Base-by-base conservation (phyloP, 2,888 invertebrate species). In the Ectemnius continuus region DNA sequence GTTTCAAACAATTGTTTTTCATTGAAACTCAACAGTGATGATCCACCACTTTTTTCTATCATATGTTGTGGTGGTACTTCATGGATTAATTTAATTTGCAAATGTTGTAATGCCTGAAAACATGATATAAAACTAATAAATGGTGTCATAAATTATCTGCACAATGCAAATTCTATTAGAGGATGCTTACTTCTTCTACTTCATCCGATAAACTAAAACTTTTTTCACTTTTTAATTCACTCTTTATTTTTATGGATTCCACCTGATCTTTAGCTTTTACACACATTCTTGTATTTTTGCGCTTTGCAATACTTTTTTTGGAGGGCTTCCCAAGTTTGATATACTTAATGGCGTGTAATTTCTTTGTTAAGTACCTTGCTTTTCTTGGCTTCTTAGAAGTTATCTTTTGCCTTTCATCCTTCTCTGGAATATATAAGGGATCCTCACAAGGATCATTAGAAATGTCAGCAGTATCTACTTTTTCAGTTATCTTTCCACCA, bases 31-130 rank as follows among this genome's bases (percentile, higher is more conserved):
- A 83, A 81, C 28, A 73, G 23, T 20, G 79, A 80, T 11, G 84
- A 71, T 13, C 87, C 85, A 13, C 86, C 82, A 16, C 67, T 65
- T 20, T 5, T 59, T 70, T 86, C 87, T 46, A 89, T 67, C 64
- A 71, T 70, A 74, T 90, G 90, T 76, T 90, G 90, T 0, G 75
- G 79, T 4, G 83, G 85, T 23, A 87, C 83, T 16, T 83, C 6
- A 61, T 89, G 86, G 4, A 57, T 75, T 45, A 88, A 26, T 46
- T 72, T 36, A 61, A 90, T 74, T 11, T 18, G 3, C 18, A 90
- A 58, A 4, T 73, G 5, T 5, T 45, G 16, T 16, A 89, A 67
- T 76, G 78, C 74, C 89, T 90, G 57, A 6, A 83, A 61, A 11
- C 2, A 36, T 36, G 36, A 36, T 36, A 8, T 36, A 36, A 36